phyloP scores from a whole-genome alignment of 2,888 invertebrate genomes.

The Athalia circularis region DNA sequence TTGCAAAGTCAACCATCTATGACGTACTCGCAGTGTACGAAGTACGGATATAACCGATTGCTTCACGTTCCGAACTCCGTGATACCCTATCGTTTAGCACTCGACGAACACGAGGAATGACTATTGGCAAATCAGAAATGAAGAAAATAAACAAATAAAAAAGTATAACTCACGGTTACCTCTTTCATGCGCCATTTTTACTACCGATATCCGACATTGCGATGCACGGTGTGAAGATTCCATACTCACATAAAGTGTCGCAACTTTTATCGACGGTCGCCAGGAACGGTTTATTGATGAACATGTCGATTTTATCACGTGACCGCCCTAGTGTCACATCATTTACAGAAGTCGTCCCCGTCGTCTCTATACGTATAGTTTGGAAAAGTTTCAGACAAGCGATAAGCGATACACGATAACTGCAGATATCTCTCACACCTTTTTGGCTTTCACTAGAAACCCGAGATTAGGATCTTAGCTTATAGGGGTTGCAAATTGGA shows the following conservation, averaged over 20 bases:
- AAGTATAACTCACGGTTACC: too few species aligned
- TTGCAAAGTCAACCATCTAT: conserved; percentile 16
- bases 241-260: not conserved
- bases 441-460: conserved; percentile 26
- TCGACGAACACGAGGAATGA: not conserved
- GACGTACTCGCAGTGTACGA: not conserved
- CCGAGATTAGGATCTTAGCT: conserved; percentile 29
- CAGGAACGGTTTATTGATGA: conserved; percentile 4
- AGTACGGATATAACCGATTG: conserved; percentile 13
- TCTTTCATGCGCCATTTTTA: too few species aligned
- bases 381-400: not conserved
- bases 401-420: not conserved
- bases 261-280: not conserved
- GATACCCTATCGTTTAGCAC: conserved; percentile 15
- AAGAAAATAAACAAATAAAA: too few species aligned
- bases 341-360: not conserved
- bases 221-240: too few species aligned
- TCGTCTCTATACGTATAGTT: conserved; percentile 1
- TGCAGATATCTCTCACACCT: conserved; percentile 33
- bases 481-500: conserved; percentile 40
- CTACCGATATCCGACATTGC: too few species aligned
- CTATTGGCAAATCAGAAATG: too few species aligned
- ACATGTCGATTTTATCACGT: conserved; percentile 9
- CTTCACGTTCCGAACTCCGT: not conserved
- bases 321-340: not conserved